Evolutionary conservation across 1,140 invertebrate species (phyloP).

Genomic region (Pachypeltis micranthus): DNA sequence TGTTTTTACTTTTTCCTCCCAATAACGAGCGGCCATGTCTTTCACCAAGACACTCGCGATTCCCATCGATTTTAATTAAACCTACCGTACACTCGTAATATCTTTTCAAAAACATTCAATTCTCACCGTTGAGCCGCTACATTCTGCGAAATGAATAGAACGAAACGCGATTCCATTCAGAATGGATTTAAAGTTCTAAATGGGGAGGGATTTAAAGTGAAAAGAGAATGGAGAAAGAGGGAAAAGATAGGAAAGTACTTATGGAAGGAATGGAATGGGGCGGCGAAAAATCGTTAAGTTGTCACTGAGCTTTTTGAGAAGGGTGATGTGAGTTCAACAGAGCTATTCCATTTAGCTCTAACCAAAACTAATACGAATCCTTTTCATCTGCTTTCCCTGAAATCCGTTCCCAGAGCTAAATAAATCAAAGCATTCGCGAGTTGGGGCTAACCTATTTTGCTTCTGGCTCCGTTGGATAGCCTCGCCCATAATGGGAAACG

Average conservation of each 20-base stretch:
- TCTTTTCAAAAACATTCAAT: no score
- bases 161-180: no score
- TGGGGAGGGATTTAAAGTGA: not conserved
- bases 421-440: not conserved
- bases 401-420: not conserved
- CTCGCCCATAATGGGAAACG: no score
- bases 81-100: no score
- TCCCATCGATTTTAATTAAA: no score
- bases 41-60: no score
- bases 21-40: no score
- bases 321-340: not conserved
- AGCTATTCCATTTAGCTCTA: constrained; percentile 5
- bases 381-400: not conserved
- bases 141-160: no score
- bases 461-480: no score
- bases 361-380: constrained; percentile 1
- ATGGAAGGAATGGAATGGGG: not conserved
- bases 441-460: no score
- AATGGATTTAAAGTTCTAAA: not conserved
- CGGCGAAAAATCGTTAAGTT: constrained; percentile 3
- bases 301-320: constrained; percentile 3
- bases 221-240: not conserved
- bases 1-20: no score
- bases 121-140: no score
- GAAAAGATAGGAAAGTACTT: not conserved